phyloP scores from a whole-genome alignment of 1,140 invertebrate genomes.

The Drosophila orena region DNA sequence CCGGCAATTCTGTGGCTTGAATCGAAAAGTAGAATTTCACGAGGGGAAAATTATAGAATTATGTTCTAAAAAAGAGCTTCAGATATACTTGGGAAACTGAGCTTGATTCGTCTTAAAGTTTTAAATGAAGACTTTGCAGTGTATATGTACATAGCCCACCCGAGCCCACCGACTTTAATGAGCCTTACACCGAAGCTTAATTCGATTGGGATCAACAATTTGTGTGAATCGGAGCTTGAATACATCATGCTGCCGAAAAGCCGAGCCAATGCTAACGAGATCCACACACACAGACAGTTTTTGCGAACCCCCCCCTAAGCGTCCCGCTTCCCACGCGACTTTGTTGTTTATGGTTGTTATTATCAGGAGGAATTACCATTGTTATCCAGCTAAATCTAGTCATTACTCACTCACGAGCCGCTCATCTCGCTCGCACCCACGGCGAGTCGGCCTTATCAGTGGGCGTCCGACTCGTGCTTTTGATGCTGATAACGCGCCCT shows the following conservation, averaged over 20 bases:
- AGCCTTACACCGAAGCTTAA: too few relatives aligned
- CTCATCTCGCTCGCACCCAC: slow-evolving; percentile 19
- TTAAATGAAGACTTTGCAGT: too few relatives aligned
- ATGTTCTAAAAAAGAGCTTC: too few relatives aligned
- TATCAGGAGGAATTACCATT: slow-evolving; percentile 79
- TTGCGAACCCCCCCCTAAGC: neutral
- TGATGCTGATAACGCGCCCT: slow-evolving; percentile 58
- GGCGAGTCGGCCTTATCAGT: slow-evolving; percentile 17
- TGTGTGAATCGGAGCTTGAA: neutral
- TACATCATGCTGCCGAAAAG: slow-evolving; percentile 3
- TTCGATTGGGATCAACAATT: slow-evolving; percentile 9
- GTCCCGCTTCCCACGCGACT: slow-evolving; percentile 27
- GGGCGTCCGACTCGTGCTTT: slow-evolving; percentile 29
- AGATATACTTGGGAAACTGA: too few relatives aligned
- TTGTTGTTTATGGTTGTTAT: slow-evolving; percentile 68
- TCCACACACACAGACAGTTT: slow-evolving; percentile 15
- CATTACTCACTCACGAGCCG: slow-evolving; percentile 64
- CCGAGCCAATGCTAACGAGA: slow-evolving; percentile 27
- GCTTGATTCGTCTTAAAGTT: too few relatives aligned
- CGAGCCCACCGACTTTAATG: too few relatives aligned
- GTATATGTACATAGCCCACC: too few relatives aligned
- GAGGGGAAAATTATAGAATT: neutral
- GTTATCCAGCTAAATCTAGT: slow-evolving; percentile 78
- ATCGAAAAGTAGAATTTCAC: neutral
- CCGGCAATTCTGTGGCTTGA: neutral